A percentile compares a stretch with the other conserved stretches of the same genome.
phyloP scores from a whole-genome alignment of 2,888 invertebrate genomes.

The Clanis bilineata region DNA sequence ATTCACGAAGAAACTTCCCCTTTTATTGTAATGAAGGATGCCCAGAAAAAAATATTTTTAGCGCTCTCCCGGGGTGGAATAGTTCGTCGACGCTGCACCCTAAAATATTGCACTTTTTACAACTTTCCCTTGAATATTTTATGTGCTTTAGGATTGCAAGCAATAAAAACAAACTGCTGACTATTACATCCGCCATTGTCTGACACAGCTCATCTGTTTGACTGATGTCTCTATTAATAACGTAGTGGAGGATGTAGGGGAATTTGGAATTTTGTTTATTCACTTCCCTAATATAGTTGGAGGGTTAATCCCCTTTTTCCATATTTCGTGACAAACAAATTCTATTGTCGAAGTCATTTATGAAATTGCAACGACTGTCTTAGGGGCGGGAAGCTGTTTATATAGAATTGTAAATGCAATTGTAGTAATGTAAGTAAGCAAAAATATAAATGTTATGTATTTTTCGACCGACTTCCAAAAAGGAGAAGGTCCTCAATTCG shows the following conservation, averaged over 20 bases:
- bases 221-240: neutral
- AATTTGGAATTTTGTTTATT: conserved; percentile 4
- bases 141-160: conserved; percentile 29
- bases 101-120: conserved; percentile 38
- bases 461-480: neutral
- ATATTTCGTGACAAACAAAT: neutral
- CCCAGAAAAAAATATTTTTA: conserved; percentile 28
- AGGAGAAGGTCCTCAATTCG: neutral
- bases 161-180: conserved; percentile 27
- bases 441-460: no score
- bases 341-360: neutral
- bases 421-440: no score
- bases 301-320: neutral
- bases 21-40: conserved; percentile 38
- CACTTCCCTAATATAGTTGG: neutral
- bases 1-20: conserved; percentile 31
- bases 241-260: neutral
- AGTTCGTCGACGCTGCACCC: conserved; percentile 7
- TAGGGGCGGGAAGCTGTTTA: no score
- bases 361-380: neutral
- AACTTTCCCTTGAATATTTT: conserved; percentile 22
- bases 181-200: neutral
- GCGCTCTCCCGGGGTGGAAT: conserved; percentile 9
- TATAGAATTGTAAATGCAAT: no score
- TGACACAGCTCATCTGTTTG: neutral